Base-by-base conservation (phyloP, 2,797 vertebrate genomes). In the Hippoglossus hippoglossus region DNA sequence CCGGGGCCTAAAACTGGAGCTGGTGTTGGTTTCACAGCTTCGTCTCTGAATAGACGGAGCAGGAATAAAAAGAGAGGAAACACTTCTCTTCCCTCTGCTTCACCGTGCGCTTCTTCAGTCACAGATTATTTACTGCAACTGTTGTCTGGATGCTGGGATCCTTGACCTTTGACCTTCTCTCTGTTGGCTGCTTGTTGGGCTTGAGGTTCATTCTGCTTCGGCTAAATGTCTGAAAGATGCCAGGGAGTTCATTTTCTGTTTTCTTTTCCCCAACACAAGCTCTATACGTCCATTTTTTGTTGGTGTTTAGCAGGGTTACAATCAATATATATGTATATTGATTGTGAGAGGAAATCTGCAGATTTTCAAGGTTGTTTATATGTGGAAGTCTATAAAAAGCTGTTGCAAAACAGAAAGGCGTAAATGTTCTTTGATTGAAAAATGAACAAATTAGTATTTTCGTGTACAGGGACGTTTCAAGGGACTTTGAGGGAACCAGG, bases 21-120 rank as follows among this genome's bases (percentile, higher is more conserved):
- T 49, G 86, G 87, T 84, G 75, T 82, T 81, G 78, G 86, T 89
- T 89, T 87, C 77, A 83, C 81, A 52, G 70, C 65, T 26, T 46
- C 1, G 15, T 15, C 73, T 70, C 80, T 88, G 86, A 83, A 89
- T 78, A 82, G 61, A 69, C 41, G n/a, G 31, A 53, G 15, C 36
- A 39, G 36, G 36, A 39, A 13, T 12, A 39, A 39, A 39, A 39
- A 28, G 24, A 62, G n/a, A 62, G 39, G 26, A 25, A 39, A 52
- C 19, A 1, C 65, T 55, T 26, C 24, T 52, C 13, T n/a, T 5
- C 11, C n/a, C 58, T 28, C 21, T 9, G n/a, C 3, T 21, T 54
- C 52, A 22, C 36, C 12, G 36, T 57, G 15, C 28, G 11, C 9
- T 5, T 8, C 34, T 19, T 31, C 19, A 10, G n/a, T 58, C 51